A percentile compares a stretch with the other conserved stretches of the same genome.
phyloP scores from a whole-genome alignment of 1,140 invertebrate species.

The Tribolium castaneum region DNA sequence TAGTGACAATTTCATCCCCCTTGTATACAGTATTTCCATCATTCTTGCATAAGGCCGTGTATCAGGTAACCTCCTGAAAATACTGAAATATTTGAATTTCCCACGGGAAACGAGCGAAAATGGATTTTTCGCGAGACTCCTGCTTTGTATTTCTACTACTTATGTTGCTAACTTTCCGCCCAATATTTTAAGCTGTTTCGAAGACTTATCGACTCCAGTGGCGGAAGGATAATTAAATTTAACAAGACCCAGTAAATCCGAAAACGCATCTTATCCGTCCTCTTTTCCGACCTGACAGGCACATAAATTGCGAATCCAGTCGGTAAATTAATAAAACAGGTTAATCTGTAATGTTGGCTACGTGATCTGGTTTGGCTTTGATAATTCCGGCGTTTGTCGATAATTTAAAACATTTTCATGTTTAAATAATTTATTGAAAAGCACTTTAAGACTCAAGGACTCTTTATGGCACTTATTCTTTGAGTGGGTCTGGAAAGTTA shows the following conservation, averaged over 20 bases:
- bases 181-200: slow-evolving; percentile 20
- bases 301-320: slow-evolving; percentile 14
- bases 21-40: slow-evolving; percentile 55
- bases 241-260: slow-evolving; percentile 16
- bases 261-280: slow-evolving; percentile 21
- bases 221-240: slow-evolving; percentile 29
- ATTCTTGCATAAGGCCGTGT: slow-evolving; percentile 49
- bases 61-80: slow-evolving; percentile 54
- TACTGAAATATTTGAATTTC: slow-evolving; percentile 58
- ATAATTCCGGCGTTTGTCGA: slow-evolving; percentile 34
- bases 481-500: slow-evolving; percentile 50
- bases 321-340: slow-evolving; percentile 31
- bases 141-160: slow-evolving; percentile 49
- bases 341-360: slow-evolving; percentile 40
- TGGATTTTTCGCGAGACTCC: slow-evolving; percentile 55
- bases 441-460: slow-evolving; percentile 59
- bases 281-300: slow-evolving; percentile 4
- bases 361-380: slow-evolving; percentile 30
- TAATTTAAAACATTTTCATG: slow-evolving; percentile 57
- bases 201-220: slow-evolving; percentile 2
- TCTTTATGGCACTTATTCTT: slow-evolving; percentile 57
- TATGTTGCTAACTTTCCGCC: slow-evolving; percentile 33
- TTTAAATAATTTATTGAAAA: slow-evolving; percentile 61
- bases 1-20: slow-evolving; percentile 58
- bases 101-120: slow-evolving; percentile 54